phyloP scores from a whole-genome alignment of 2,888 invertebrate species.

The Alentia gelatinosa region DNA sequence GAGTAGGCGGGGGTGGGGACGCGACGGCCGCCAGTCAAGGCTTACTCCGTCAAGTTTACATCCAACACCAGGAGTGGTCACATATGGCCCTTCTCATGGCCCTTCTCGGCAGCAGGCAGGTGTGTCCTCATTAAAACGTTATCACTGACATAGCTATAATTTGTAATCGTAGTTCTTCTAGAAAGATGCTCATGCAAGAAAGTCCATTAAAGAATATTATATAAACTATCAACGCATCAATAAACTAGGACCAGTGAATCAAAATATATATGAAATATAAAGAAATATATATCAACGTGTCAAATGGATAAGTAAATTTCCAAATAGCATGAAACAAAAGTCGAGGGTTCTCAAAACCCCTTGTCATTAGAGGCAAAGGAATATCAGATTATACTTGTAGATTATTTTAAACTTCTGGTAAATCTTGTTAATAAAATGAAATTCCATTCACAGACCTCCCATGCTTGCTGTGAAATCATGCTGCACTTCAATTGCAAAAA shows the following conservation, averaged over 20 bases:
- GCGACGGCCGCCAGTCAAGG: not conserved
- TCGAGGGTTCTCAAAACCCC: no score
- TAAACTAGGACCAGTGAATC: no score
- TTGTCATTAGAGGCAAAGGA: no score
- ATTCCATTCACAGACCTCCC: not conserved
- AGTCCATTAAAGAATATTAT: no score
- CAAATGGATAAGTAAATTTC: no score
- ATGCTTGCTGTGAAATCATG: not conserved
- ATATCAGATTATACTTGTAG: no score
- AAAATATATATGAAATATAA: no score
- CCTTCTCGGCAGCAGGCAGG: not conserved
- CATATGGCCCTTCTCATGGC: not conserved
- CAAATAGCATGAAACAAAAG: no score
- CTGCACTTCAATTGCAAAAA: not conserved
- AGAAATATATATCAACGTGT: no score
- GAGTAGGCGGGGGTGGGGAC: not conserved
- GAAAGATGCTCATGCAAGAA: not conserved
- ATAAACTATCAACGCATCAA: no score
- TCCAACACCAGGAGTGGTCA: conserved; percentile 8
- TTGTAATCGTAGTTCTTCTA: not conserved
- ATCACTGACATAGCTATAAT: not conserved
- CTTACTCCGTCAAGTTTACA: not conserved
- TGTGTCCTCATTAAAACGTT: not conserved
- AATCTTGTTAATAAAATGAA: no score
- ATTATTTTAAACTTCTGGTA: no score